Evolutionary conservation across 2,797 vertebrate genomes (phyloP).

Genomic region (Scyliorhinus canicula): DNA sequence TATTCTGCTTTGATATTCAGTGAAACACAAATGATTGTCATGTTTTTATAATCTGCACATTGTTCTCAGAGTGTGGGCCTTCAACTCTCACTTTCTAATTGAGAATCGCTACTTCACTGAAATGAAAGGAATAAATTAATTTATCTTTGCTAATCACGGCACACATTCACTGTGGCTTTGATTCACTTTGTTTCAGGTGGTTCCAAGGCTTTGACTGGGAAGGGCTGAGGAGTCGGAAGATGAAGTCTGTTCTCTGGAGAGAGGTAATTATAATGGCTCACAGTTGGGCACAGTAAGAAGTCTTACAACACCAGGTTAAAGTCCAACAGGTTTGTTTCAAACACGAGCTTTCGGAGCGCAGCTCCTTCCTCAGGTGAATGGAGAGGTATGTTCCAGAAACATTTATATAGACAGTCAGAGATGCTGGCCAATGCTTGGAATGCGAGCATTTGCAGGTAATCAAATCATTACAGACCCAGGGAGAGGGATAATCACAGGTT

Average conservation of each 20-base stretch:
- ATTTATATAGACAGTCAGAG: too few relatives aligned
- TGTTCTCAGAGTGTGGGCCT: too few relatives aligned
- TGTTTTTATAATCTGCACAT: not conserved
- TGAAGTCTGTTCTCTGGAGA: slow-evolving; percentile 59
- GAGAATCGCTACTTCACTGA: not conserved
- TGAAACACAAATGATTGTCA: not conserved
- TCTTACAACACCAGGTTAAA: too few relatives aligned
- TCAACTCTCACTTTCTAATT: not conserved
- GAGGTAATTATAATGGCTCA: slow-evolving; percentile 52
- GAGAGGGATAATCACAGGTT: too few relatives aligned
- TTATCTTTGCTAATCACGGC: not conserved
- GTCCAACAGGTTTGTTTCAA: too few relatives aligned
- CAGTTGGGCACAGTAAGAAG: too few relatives aligned
- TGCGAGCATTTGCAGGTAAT: too few relatives aligned
- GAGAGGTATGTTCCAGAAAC: too few relatives aligned
- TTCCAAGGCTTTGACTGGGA: slow-evolving; percentile 74
- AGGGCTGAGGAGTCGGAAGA: slow-evolving; percentile 57
- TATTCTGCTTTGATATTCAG: slow-evolving; percentile 14
- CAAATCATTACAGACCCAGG: too few relatives aligned
- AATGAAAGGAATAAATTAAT: not conserved
- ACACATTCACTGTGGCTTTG: not conserved
- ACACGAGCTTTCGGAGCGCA: too few relatives aligned
- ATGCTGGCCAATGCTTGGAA: too few relatives aligned
- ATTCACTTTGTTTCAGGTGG: slow-evolving; percentile 53
- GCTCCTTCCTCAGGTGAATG: too few relatives aligned